Percentiles rank a stretch among this genome's conserved stretches.
These are phyloP conservation scores for Dermolepida albohirtum DNA, from an alignment of 2,888 invertebrate genomes.

Conservation along the genomic window DNA sequence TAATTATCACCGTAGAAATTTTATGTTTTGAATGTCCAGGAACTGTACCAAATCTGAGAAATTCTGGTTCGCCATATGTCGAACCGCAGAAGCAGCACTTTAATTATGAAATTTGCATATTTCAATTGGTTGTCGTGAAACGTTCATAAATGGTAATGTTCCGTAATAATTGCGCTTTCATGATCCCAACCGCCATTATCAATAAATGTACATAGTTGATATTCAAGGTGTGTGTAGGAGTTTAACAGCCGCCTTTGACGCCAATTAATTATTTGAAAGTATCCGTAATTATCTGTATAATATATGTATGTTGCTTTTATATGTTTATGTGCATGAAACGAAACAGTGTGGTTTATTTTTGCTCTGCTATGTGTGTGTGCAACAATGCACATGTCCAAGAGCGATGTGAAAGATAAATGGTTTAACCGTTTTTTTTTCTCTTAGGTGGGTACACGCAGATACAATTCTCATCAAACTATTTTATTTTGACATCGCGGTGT, in stretches of 20 bases:
- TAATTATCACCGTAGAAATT: conserved; percentile 1
- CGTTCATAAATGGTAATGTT: conserved; percentile 29
- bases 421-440: conserved; percentile 3
- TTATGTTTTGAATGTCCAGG: conserved; percentile 5
- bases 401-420: conserved; percentile 34
- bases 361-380: background rate
- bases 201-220: conserved; percentile 31
- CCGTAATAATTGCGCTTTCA: conserved; percentile 29
- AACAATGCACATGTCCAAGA: conserved; percentile 30
- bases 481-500: background rate
- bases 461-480: background rate
- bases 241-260: conserved; percentile 39
- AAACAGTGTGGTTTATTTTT: conserved; percentile 7
- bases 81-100: conserved; percentile 11
- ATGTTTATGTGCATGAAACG: conserved; percentile 17
- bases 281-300: conserved; percentile 38
- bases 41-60: background rate
- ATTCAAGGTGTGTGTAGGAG: conserved; percentile 31
- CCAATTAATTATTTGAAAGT: conserved; percentile 42
- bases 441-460: background rate
- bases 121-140: conserved; percentile 6
- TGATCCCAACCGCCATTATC: conserved; percentile 24
- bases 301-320: conserved; percentile 37
- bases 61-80: conserved; percentile 11
- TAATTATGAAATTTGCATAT: conserved; percentile 34